A percentile compares a stretch with the other conserved stretches of the same genome.
Evolutionary conservation across 2,113 vertebrate species (phyloP).

Genomic region (Aplodontia rufa): DNA sequence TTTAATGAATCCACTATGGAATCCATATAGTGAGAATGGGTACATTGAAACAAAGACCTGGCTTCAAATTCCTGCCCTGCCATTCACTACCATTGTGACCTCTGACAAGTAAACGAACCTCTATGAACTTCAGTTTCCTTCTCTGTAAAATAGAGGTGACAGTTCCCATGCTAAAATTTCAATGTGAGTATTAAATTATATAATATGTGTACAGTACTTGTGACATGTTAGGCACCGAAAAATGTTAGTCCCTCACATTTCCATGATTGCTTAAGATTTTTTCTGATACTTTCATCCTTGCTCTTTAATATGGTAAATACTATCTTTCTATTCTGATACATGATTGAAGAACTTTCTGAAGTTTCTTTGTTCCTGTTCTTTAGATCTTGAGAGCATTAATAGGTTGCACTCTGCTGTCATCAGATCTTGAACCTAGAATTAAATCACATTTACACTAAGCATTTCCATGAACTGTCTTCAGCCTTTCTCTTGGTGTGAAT

Average conservation of each 20-base stretch:
- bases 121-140: not conserved
- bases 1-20: not conserved
- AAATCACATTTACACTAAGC: not conserved
- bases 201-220: not conserved
- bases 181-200: not conserved
- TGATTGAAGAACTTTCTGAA: constrained; percentile 12
- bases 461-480: not conserved
- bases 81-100: not conserved
- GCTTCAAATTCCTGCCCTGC: not conserved
- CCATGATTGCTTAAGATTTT: not conserved
- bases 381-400: not conserved
- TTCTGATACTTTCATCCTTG: not conserved
- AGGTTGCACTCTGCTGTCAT: not conserved
- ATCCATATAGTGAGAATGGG: not conserved
- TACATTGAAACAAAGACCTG: not conserved
- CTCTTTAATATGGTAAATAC: not conserved
- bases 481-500: not conserved
- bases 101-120: not conserved
- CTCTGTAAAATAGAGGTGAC: not conserved
- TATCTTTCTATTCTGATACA: not conserved
- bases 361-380: not conserved
- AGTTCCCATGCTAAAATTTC: not conserved
- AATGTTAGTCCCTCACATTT: not conserved
- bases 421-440: not conserved
- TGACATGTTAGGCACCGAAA: not conserved